phyloP scores from a whole-genome alignment of 2,113 vertebrate genomes.

The Oryzias melastigma region DNA sequence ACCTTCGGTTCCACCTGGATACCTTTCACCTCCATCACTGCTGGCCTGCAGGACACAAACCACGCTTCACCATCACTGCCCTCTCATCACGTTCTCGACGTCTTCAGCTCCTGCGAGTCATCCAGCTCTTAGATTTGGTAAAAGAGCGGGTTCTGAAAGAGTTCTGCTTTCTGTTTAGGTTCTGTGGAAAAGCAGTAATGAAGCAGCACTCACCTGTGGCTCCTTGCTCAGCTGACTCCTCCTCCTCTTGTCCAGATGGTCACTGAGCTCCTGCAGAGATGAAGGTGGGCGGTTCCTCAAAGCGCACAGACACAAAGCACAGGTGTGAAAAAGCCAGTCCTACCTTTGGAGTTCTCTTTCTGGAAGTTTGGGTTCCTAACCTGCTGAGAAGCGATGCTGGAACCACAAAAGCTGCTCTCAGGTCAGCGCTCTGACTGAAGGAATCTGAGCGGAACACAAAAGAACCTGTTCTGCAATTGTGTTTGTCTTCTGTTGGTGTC shows the following conservation, averaged over 20 bases:
- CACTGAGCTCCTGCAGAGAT: constrained; percentile 81
- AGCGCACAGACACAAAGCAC: not conserved
- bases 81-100: no score
- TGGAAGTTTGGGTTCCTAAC: constrained; percentile 87
- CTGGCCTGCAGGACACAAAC: no score
- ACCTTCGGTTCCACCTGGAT: constrained; percentile 71
- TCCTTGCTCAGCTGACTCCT: constrained; percentile 75
- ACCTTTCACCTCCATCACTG: constrained; percentile 53
- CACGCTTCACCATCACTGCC: no score
- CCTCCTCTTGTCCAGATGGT: constrained; percentile 82
- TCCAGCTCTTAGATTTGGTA: not conserved
- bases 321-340: not conserved
- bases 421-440: constrained; percentile 79
- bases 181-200: not conserved
- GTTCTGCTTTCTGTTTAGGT: not conserved
- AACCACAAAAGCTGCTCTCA: constrained; percentile 82
- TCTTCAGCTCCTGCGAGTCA: no score
- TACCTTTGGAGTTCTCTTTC: constrained; percentile 84
- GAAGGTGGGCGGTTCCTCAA: not conserved
- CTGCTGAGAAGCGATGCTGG: constrained; percentile 91
- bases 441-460: constrained; percentile 65
- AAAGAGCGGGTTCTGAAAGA: not conserved
- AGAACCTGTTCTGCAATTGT: not conserved
- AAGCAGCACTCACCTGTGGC: constrained; percentile 65
- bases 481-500: not conserved